A percentile compares a stretch with the other conserved stretches of the same genome.
These are phyloP conservation scores for Podabrus alpinus DNA, from an alignment of 2,888 invertebrate genomes.

Conservation along the genomic window DNA sequence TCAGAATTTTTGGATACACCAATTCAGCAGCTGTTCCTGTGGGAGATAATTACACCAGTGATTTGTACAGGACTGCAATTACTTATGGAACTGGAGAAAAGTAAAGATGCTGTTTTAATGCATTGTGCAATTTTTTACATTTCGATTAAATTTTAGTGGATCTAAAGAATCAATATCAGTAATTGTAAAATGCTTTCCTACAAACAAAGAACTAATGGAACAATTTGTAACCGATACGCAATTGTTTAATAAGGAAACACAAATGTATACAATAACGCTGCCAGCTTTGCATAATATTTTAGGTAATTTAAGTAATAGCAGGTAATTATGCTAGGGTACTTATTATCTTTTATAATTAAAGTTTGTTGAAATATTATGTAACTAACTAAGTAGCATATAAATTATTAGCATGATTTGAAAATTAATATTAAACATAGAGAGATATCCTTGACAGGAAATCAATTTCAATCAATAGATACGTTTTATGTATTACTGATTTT, in stretches of 20 bases:
- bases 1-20: slow-evolving; percentile 37
- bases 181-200: slow-evolving; percentile 48
- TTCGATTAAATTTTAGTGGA: slow-evolving; percentile 30
- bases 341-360: too few relatives aligned
- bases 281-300: slow-evolving; percentile 55
- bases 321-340: too few relatives aligned
- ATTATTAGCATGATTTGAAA: too few relatives aligned
- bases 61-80: slow-evolving; percentile 42
- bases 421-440: too few relatives aligned
- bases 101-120: slow-evolving; percentile 7
- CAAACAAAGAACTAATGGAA: slow-evolving; percentile 51
- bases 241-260: slow-evolving; percentile 55
- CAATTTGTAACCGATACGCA: slow-evolving; percentile 54
- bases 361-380: too few relatives aligned
- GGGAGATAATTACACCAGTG: slow-evolving; percentile 49
- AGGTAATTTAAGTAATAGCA: too few relatives aligned
- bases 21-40: slow-evolving; percentile 43
- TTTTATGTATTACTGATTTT: too few relatives aligned
- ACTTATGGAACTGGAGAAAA: slow-evolving; percentile 32
- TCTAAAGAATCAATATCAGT: slow-evolving; percentile 40
- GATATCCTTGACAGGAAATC: too few relatives aligned
- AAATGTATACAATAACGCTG: slow-evolving; percentile 54
- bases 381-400: too few relatives aligned
- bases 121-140: background rate
- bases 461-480: too few relatives aligned